phyloP scores from a whole-genome alignment of 2,888 invertebrate species.

The Onthophagus sagittarius region DNA sequence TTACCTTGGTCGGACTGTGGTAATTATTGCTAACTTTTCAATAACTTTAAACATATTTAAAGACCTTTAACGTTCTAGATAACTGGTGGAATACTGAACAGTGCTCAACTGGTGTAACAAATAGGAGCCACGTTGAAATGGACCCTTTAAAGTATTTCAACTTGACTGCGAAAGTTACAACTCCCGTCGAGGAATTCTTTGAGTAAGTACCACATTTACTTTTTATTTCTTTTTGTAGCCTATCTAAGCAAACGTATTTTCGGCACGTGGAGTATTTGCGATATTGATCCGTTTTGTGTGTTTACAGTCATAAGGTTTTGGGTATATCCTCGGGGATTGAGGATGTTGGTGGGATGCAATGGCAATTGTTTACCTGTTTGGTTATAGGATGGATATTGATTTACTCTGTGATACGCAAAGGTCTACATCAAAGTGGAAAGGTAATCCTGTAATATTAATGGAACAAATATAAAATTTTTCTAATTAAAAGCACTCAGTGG shows the following conservation, averaged over 20 bases:
- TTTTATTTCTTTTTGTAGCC: neutral
- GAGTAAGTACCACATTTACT: conserved; percentile 48
- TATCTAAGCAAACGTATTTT: neutral
- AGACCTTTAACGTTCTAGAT: conserved; percentile 40
- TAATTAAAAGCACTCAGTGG: no score
- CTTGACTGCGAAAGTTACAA: conserved; percentile 35
- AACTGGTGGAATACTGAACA: conserved; percentile 66
- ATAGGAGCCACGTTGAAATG: neutral
- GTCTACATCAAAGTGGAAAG: conserved; percentile 73
- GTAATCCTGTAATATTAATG: conserved; percentile 41
- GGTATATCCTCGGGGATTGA: conserved; percentile 58
- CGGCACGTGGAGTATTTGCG: conserved; percentile 1
- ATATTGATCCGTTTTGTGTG: neutral
- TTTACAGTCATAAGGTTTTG: conserved; percentile 57
- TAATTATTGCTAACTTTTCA: conserved; percentile 37
- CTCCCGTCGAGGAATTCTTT: conserved; percentile 59
- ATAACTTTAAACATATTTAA: neutral
- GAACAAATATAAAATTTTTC: neutral
- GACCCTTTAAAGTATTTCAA: neutral
- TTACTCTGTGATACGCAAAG: conserved; percentile 69
- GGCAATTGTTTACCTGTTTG: conserved; percentile 64
- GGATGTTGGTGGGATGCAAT: conserved; percentile 61
- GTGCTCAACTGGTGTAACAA: conserved; percentile 44
- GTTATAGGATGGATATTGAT: conserved; percentile 65
- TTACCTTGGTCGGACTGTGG: conserved; percentile 64